These are phyloP conservation scores for Epinephelus awoara DNA, from an alignment of 2,797 vertebrate genomes.

Conservation along the genomic window DNA sequence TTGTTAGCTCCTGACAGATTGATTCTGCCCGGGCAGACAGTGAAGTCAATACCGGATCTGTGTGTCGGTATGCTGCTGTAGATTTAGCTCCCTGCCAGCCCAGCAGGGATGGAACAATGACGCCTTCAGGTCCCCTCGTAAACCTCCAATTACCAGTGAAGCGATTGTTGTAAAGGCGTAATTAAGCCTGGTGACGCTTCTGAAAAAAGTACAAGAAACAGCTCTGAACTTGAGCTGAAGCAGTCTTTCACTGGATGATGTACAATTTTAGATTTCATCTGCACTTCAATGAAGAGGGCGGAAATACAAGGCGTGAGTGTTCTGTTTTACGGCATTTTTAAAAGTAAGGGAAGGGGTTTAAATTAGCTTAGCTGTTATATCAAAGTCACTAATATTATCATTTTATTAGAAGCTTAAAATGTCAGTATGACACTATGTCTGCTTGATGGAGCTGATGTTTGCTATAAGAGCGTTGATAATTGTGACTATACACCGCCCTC, in stretches of 20 bases:
- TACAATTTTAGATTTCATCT: not conserved
- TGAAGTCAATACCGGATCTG: not conserved
- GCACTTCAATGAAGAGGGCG: not conserved
- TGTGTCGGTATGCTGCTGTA: slow-evolving; percentile 62
- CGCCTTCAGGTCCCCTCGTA: slow-evolving; percentile 69
- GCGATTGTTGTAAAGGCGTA: not conserved
- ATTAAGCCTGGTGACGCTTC: not conserved
- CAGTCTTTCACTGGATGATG: not conserved
- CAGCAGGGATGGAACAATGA: slow-evolving; percentile 72
- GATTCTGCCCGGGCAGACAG: not conserved
- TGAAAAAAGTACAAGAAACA: not conserved
- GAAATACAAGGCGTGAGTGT: not conserved
- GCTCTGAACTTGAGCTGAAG: not conserved
- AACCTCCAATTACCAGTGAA: fast-evolving
- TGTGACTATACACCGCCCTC: not conserved
- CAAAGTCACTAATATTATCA: not conserved
- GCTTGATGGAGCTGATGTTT: not conserved
- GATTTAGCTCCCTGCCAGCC: slow-evolving; percentile 63
- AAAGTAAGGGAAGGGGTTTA: not conserved
- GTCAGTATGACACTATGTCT: not conserved
- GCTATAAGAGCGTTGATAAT: not conserved
- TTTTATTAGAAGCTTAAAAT: not conserved
- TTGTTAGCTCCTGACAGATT: not conserved
- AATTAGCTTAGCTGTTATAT: not conserved
- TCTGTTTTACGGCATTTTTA: not conserved